These are phyloP conservation scores for Julus scanicus DNA, from an alignment of 2,888 invertebrate species.

Conservation along the genomic window DNA sequence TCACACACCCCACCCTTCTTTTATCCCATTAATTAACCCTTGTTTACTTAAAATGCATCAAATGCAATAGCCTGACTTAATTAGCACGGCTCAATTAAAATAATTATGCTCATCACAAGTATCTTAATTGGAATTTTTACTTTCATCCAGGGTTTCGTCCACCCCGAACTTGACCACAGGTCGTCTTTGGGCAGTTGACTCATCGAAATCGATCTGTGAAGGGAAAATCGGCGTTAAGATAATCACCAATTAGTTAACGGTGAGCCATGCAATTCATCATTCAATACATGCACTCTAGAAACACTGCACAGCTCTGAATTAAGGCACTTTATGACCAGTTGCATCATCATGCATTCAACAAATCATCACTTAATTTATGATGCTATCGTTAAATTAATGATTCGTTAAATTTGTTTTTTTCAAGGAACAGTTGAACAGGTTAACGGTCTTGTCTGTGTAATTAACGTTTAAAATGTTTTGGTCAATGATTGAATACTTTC, in stretches of 20 bases:
- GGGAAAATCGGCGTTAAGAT: not conserved
- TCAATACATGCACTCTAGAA: not conserved
- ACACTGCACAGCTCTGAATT: not conserved
- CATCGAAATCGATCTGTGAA: constrained; percentile 57
- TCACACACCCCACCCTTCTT: not conserved
- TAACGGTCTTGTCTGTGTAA: too few relatives aligned
- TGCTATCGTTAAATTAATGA: not conserved
- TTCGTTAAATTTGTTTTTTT: not conserved
- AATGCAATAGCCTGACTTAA: not conserved
- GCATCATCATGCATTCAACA: not conserved
- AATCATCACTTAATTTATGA: not conserved
- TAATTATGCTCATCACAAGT: not conserved
- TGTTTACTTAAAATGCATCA: not conserved
- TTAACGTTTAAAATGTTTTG: too few relatives aligned
- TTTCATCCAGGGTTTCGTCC: constrained; percentile 56
- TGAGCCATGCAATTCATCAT: not conserved
- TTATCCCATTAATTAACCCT: not conserved
- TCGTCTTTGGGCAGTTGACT: constrained; percentile 49
- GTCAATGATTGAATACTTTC: too few relatives aligned
- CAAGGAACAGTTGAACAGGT: too few relatives aligned
- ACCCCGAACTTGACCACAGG: constrained; percentile 57
- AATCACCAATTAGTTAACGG: not conserved
- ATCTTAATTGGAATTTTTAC: constrained; percentile 28
- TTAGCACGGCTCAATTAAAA: not conserved
- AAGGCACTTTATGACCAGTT: not conserved